Base-by-base conservation (phyloP, 2,888 invertebrate genomes). In the Trisateles emortualis region DNA sequence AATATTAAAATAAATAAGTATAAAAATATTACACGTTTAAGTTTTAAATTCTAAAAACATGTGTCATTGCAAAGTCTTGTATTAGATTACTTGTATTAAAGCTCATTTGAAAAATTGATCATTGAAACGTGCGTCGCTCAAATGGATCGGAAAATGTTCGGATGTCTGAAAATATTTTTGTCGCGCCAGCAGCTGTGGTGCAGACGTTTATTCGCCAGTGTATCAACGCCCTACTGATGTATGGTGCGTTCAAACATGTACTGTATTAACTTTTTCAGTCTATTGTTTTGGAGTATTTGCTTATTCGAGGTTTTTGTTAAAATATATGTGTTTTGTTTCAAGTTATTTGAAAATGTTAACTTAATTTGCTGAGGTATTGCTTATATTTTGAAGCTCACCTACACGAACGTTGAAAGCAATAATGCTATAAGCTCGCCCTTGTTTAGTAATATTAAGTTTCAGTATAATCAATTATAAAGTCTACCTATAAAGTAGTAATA, bases 161-260 rank as follows among this genome's bases (percentile, higher is more conserved):
- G 82, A 83, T 83, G 59, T 71, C 64, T 58, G 79, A 82, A 84
- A 86, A 88, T 84, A 87, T 88, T 87, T 84, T 80, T 75, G 84
- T 86, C 83, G 82, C 81, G 78, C 68, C 82, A 80, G 81, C 83
- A 84, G 85, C 86, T 75, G 83, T 72, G 78, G 82, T 71, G 79
- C 67, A 77, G 78, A 83, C 83, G 81, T 83, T 83, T 84, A 84
- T 87, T 84, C 77, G 77, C 80, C 79, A 80, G 75, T 86, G 87
- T 87, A 87, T 89, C 87, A 87, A 84, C 84, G 75, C 84, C 84
- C 84, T 76, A 74, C 78, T 87, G 84, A 88, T 85, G 82, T 83
- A 86, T 82, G 62, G 77, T 70, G 65, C 62, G 69, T 72, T 74
- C 77, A 78, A 82, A 81, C 81, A 81, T 81, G 80, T 78, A 79